Evolutionary conservation across 2,888 invertebrate species (phyloP).

Genomic region (Pollenia amentaria): DNA sequence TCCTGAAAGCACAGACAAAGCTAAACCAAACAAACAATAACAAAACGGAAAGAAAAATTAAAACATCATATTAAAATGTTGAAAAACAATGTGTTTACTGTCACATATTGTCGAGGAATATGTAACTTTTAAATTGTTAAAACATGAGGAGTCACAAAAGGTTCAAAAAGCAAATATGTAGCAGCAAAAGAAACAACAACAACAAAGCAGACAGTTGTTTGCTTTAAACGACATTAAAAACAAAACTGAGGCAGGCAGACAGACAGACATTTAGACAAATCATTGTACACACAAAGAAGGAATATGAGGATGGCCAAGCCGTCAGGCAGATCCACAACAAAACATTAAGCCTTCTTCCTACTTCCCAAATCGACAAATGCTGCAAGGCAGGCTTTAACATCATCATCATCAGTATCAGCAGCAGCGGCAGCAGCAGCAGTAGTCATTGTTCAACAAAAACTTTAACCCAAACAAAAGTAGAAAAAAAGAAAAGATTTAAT

Average conservation of each 20-base stretch:
- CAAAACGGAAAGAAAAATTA: conserved; percentile 14
- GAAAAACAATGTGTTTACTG: conserved; percentile 72
- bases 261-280: conserved; percentile 52
- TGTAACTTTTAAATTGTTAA: conserved; percentile 74
- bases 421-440: conserved; percentile 13
- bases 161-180: conserved; percentile 55
- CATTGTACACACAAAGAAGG: conserved; percentile 42
- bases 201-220: conserved; percentile 44
- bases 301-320: conserved; percentile 48
- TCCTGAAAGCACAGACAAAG: conserved; percentile 21
- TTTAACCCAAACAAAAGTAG: conserved; percentile 8
- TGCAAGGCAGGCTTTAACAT: conserved; percentile 12
- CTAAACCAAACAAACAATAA: conserved; percentile 6
- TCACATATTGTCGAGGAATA: conserved; percentile 71
- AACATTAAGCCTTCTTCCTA: conserved; percentile 8
- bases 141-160: conserved; percentile 73
- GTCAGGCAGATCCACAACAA: conserved; percentile 9
- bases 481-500: conserved; percentile 25
- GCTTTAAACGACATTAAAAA: conserved; percentile 54
- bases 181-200: neutral
- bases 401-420: conserved; percentile 4
- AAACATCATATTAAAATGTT: conserved; percentile 67
- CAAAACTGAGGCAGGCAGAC: conserved; percentile 5
- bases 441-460: conserved; percentile 40
- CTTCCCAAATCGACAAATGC: conserved; percentile 31